Percentiles rank a stretch among this genome's conserved stretches.
Evolutionary conservation across 1,140 invertebrate species (phyloP).

Genomic region (Bacillus rossius): DNA sequence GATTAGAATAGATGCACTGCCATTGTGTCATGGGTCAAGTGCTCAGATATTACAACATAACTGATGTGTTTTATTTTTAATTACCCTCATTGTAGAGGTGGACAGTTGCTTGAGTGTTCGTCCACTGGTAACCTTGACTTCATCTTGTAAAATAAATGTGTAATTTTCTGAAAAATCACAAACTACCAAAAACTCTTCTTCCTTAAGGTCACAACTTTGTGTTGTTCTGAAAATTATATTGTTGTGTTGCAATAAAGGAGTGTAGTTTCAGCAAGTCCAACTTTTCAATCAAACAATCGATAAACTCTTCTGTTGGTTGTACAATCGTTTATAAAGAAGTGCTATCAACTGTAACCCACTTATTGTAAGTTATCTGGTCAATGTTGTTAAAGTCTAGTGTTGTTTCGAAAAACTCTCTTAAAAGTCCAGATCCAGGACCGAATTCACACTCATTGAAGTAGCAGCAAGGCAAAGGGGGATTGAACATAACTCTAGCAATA

Average conservation of each 20-base stretch:
- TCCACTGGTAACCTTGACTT: constrained; percentile 27
- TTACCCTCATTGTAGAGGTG: constrained; percentile 25
- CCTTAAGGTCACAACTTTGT: constrained; percentile 14
- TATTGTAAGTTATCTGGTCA: constrained; percentile 5
- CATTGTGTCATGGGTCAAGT: constrained; percentile 18
- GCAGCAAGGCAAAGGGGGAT: constrained; percentile 8
- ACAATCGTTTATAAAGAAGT: constrained; percentile 5
- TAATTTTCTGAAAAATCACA: constrained; percentile 31
- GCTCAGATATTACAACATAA: constrained; percentile 19
- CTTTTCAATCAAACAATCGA: constrained; percentile 12
- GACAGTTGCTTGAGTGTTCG: constrained; percentile 25
- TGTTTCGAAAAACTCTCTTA: background rate
- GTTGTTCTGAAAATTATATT: constrained; percentile 6
- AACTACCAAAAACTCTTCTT: constrained; percentile 15
- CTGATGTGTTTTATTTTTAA: constrained; percentile 9
- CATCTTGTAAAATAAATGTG: constrained; percentile 27
- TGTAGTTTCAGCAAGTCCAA: constrained; percentile 9
- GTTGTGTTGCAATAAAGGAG: constrained; percentile 13
- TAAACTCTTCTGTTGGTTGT: constrained; percentile 15
- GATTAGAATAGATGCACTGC: constrained; percentile 20
- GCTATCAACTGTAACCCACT: constrained; percentile 11
- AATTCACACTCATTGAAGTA: constrained; percentile 7
- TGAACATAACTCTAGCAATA: constrained; percentile 12
- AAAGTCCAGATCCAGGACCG: background rate
- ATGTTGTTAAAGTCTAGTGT: constrained; percentile 4